These are phyloP conservation scores for Acanthaster planci DNA, from an alignment of 35 echinoderm and acorn worm species.

Conservation along the genomic window DNA sequence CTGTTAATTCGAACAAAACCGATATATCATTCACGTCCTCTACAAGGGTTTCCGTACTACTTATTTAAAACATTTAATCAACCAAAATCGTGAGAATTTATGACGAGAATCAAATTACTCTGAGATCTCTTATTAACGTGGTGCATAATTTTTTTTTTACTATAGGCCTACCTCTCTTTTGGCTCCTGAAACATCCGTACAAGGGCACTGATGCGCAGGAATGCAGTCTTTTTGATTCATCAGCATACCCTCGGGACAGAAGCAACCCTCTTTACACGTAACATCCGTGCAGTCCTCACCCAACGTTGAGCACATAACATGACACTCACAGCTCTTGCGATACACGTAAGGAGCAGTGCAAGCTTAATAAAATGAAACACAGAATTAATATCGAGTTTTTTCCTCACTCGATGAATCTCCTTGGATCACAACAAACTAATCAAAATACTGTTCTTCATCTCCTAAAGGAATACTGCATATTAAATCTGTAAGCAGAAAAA, in stretches of 20 bases:
- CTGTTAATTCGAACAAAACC: too few relatives aligned
- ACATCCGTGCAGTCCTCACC: conserved; percentile 14
- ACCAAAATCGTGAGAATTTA: too few relatives aligned
- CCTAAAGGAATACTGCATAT: background rate
- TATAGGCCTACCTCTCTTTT: conserved; percentile 14
- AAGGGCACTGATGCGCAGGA: conserved; percentile 23
- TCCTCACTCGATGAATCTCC: background rate
- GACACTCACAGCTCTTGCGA: conserved; percentile 51
- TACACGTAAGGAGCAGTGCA: conserved; percentile 46
- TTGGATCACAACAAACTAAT: background rate
- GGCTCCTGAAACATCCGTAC: conserved; percentile 17
- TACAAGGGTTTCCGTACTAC: too few relatives aligned
- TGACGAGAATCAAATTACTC: too few relatives aligned
- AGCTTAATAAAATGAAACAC: conserved; percentile 3
- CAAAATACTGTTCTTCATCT: background rate
- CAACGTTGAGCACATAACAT: conserved; percentile 41
- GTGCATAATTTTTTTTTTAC: too few relatives aligned
- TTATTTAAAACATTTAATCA: too few relatives aligned
- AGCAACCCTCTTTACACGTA: conserved; percentile 37
- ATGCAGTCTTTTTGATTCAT: conserved; percentile 41
- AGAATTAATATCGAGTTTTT: background rate
- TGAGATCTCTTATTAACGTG: too few relatives aligned
- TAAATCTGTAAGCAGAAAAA: too few relatives aligned
- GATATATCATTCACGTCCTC: too few relatives aligned
- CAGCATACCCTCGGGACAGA: conserved; percentile 45